Evolutionary conservation across 2,888 invertebrate species (phyloP), one percentile per base, ranked within the genome.

Genomic region (Congeria kusceri): DNA sequence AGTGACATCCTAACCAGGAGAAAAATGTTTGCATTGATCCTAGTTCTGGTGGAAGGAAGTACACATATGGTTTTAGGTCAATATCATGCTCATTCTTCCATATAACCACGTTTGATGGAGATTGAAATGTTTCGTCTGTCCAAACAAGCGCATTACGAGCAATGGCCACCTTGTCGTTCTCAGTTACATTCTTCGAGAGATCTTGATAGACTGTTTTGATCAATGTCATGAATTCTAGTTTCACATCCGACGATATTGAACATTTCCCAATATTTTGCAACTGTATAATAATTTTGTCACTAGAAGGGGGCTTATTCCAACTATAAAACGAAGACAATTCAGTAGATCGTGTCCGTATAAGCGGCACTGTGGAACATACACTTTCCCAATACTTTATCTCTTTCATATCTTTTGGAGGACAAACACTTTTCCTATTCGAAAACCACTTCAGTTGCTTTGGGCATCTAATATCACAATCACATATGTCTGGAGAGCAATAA

Each of bases 261-360:
- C 2, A 20, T 20, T 53, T 9, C 23, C 11, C 1, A 53, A 53
- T 25, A 20, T 18, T 39, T 39, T 39, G 13, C 53, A 53, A 25
- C 1, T 53, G 20, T 9, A 23, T 7, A 53, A 53, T 9, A 25
- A 53, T 20, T 20, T 4, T 25, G 2, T 53, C 53, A 53, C 9
- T n/a, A 53, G 53, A 53, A 53, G 53, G 53, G 5, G 53, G 20
- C n/a, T 1, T 25, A 53, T 53, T 29, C 73, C 73, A 76, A 9
- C 58, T 61, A 69, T 82, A 75, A 7, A n/a, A 11, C 11, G 64
- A 15, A 18, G 18, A 44, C n/a, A 80, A 11, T 44, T 58, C 39
- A 1, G 32, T n/a, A 25, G 66, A 65, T 13, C 25, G 27, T 11
- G 53, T 15, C 18, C 69, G 27, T 57, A 83, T 29, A 1, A 81